Percentiles rank a stretch among this genome's conserved stretches.
Evolutionary conservation across 2,113 vertebrate genomes (phyloP).

Genomic region (Pelodiscus sinensis): DNA sequence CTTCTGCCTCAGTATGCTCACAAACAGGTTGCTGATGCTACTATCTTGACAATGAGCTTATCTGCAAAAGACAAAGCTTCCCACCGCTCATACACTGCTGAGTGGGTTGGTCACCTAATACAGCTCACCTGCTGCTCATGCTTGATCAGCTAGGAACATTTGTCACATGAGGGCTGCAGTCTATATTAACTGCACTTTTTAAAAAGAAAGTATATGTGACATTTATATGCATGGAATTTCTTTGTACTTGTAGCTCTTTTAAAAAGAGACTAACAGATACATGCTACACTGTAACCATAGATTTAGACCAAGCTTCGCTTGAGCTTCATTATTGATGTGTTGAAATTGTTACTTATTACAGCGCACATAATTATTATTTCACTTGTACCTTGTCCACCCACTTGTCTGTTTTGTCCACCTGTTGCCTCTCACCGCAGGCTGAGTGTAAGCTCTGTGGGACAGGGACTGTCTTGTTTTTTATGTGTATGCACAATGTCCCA

Average conservation of each 20-base stretch:
- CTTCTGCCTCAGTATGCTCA: background rate
- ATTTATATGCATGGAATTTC: background rate
- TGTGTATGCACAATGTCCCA: fast-evolving
- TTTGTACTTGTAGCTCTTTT: background rate
- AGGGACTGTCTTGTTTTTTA: background rate
- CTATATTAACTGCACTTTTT: background rate
- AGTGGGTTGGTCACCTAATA: background rate
- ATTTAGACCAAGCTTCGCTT: background rate
- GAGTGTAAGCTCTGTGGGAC: background rate
- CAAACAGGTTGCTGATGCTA: constrained; percentile 44
- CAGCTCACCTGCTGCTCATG: background rate
- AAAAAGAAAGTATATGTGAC: background rate
- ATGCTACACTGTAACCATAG: background rate
- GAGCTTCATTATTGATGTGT: background rate
- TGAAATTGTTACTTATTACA: background rate
- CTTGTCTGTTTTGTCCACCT: background rate
- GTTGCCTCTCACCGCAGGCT: fast-evolving
- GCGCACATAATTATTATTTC: background rate
- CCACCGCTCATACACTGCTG: constrained; percentile 4
- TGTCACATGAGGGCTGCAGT: background rate
- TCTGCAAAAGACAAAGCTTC: constrained; percentile 63
- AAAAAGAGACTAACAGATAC: background rate
- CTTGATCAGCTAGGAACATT: background rate
- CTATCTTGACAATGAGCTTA: constrained; percentile 46
- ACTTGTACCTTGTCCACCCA: background rate